Conservation (phyloP, 2,888 invertebrate genomes). For the Sericinus montela region DNA sequence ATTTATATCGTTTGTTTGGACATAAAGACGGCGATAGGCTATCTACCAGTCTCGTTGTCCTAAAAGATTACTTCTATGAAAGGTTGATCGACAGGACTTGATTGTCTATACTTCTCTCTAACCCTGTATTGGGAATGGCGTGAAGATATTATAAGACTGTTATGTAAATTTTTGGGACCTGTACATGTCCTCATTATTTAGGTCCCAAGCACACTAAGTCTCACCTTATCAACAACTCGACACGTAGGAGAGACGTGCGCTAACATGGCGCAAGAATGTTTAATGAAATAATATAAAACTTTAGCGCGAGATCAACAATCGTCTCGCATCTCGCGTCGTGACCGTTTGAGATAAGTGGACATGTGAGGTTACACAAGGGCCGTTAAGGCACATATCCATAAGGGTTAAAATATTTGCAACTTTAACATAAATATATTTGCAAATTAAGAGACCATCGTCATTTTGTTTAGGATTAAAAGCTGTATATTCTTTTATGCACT, state of each 20-base stretch:
- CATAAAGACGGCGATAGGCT: too few relatives aligned
- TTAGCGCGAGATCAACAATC: conserved; percentile 45
- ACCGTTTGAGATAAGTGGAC: conserved; percentile 58
- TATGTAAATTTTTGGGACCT: neutral
- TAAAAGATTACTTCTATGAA: too few relatives aligned
- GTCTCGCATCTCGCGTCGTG: conserved; percentile 45
- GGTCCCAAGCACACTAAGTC: conserved; percentile 1
- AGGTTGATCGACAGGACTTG: too few relatives aligned
- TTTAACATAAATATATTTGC: too few relatives aligned
- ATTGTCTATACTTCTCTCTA: too few relatives aligned
- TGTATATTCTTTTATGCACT: too few relatives aligned
- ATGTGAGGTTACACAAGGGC: conserved; percentile 46
- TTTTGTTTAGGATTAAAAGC: too few relatives aligned
- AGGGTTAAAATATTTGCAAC: neutral
- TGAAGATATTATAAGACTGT: too few relatives aligned
- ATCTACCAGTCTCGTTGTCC: too few relatives aligned
- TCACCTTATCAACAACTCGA: conserved; percentile 8
- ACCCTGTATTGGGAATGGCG: too few relatives aligned
- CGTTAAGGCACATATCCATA: conserved; percentile 2
- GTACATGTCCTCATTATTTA: conserved; percentile 4
- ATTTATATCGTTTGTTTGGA: too few relatives aligned
- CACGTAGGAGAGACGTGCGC: conserved; percentile 14
- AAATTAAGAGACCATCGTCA: too few relatives aligned
- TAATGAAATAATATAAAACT: conserved; percentile 55
- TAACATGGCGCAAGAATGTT: conserved; percentile 23